These are phyloP conservation scores for Callipepla squamata DNA, from an alignment of 2,113 vertebrate genomes.

Conservation along the genomic window DNA sequence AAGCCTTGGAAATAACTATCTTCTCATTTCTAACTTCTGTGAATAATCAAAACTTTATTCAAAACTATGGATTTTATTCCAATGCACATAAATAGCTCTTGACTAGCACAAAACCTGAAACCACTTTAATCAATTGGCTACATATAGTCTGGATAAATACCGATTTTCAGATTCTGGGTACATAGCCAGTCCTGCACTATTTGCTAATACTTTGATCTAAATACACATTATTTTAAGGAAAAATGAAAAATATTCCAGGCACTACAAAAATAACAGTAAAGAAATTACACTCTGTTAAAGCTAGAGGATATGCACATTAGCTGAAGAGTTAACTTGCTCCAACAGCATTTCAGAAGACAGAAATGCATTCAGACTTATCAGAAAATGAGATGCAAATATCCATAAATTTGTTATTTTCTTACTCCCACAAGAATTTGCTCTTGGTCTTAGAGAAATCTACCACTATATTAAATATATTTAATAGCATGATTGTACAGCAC, in stretches of 20 bases:
- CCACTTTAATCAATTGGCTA: constrained; percentile 44
- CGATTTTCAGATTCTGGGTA: constrained; percentile 37
- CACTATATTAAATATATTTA: constrained; percentile 37
- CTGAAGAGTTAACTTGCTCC: neutral
- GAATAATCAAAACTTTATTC: constrained; percentile 52
- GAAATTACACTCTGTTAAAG: neutral
- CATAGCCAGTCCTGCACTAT: constrained; percentile 10
- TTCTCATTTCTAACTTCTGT: constrained; percentile 43
- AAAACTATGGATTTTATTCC: constrained; percentile 38
- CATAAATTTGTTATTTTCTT: neutral
- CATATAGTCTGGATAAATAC: constrained; percentile 46
- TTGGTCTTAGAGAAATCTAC: constrained; percentile 28
- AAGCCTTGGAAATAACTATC: constrained; percentile 28
- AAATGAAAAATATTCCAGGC: constrained; percentile 33
- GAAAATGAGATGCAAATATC: constrained; percentile 13
- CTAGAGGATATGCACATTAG: neutral
- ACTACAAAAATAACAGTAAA: constrained; percentile 12
- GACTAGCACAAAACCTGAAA: constrained; percentile 58
- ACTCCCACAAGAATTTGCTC: neutral
- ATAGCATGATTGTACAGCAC: neutral
- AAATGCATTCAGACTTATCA: constrained; percentile 12
- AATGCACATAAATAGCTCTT: constrained; percentile 55
- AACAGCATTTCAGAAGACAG: constrained; percentile 19
- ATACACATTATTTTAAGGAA: constrained; percentile 39
- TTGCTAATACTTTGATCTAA: constrained; percentile 59